A percentile compares a stretch with the other conserved stretches of the same genome.
These are phyloP conservation scores for Leptura quadrifasciata DNA, from an alignment of 2,888 invertebrate species.

Conservation along the genomic window DNA sequence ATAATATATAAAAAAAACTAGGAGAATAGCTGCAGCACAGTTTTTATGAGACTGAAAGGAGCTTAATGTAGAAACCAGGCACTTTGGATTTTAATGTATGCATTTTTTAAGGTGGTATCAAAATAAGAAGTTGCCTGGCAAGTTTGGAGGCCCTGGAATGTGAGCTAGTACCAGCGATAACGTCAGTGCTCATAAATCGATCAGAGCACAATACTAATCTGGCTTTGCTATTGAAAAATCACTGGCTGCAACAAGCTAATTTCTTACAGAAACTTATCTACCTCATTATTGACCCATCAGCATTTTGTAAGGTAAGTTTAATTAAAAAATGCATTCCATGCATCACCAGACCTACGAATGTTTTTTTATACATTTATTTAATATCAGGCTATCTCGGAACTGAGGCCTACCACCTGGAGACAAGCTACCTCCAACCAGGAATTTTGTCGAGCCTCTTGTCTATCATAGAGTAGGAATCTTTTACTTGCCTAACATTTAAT, in stretches of 20 bases:
- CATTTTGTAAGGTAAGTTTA: conserved; percentile 79
- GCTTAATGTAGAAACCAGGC: no score
- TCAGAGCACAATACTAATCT: conserved; percentile 75
- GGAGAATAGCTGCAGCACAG: no score
- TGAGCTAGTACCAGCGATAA: conserved; percentile 80
- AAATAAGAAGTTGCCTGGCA: conserved; percentile 79
- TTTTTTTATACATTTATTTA: no score
- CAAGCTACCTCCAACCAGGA: no score
- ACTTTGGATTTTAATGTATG: conserved; percentile 12
- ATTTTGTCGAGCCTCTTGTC: no score
- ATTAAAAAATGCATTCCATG: not conserved
- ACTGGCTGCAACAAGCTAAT: conserved; percentile 79
- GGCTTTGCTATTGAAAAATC: conserved; percentile 75
- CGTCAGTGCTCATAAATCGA: conserved; percentile 73
- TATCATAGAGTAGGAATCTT: no score
- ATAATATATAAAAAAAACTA: no score
- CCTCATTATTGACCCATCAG: conserved; percentile 81
- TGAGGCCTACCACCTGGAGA: no score
- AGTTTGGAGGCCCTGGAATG: conserved; percentile 82
- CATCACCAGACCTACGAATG: no score
- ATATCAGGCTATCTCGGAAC: no score
- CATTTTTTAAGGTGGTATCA: conserved; percentile 76
- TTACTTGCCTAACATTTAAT: no score
- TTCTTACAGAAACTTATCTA: conserved; percentile 78
- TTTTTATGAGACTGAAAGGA: no score